phyloP scores from a whole-genome alignment of 30 jellyfish, hydroid and myxozoan genomes.

The Aurelia sp. region DNA sequence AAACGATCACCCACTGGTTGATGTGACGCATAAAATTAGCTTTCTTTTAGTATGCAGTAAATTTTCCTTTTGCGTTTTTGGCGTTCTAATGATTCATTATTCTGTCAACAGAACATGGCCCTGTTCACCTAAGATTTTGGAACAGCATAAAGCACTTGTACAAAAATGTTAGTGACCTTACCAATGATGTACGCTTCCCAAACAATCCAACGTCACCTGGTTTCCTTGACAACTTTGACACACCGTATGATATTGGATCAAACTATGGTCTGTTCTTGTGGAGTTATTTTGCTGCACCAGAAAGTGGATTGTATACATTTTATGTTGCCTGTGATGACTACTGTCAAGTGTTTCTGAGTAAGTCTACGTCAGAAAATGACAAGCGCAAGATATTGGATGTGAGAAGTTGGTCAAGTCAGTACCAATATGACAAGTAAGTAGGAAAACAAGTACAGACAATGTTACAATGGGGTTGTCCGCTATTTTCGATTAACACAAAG shows the following conservation, averaged over 20 bases:
- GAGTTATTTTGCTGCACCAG: constrained; percentile 83
- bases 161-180: constrained; percentile 20
- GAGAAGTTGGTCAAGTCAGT: constrained; percentile 32
- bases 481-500: no score
- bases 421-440: constrained; percentile 76
- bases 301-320: constrained; percentile 75
- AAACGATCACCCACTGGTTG: no score
- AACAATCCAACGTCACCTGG: constrained; percentile 74
- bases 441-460: no score
- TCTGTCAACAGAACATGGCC: constrained; percentile 62
- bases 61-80: not conserved
- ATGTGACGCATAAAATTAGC: not conserved
- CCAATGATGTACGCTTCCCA: constrained; percentile 82
- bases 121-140: constrained; percentile 64
- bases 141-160: not conserved
- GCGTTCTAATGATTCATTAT: not conserved
- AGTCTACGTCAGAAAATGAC: constrained; percentile 32
- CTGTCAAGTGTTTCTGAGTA: constrained; percentile 75
- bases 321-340: constrained; percentile 72
- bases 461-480: no score
- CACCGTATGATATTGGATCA: constrained; percentile 59
- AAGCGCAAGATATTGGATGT: constrained; percentile 43
- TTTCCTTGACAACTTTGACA: constrained; percentile 74
- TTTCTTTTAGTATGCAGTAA: not conserved
- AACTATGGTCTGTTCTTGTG: constrained; percentile 64